A percentile compares a stretch with the other conserved stretches of the same genome.
Conservation (phyloP, 2,888 invertebrate species). For the Eretmocerus hayati region DNA sequence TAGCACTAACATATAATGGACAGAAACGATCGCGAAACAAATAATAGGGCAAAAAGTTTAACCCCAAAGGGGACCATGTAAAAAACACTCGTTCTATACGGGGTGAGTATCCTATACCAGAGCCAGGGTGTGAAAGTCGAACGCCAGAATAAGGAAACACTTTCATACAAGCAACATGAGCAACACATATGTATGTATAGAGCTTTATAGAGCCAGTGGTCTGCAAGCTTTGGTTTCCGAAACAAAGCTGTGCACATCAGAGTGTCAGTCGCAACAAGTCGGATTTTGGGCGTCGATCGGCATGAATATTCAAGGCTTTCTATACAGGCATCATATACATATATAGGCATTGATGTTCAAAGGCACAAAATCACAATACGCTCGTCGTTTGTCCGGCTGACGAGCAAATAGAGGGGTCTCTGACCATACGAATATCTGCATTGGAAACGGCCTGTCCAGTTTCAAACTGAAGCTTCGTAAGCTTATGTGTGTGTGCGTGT, state of each 20-base stretch:
- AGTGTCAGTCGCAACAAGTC: slow-evolving; percentile 49
- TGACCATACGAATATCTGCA: slow-evolving; percentile 29
- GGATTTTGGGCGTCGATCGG: slow-evolving; percentile 15
- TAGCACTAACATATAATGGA: neutral
- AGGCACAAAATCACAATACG: slow-evolving; percentile 46
- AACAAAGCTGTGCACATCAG: slow-evolving; percentile 45
- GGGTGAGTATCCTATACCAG: too few species aligned
- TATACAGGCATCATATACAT: slow-evolving; percentile 27
- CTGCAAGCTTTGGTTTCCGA: slow-evolving; percentile 9
- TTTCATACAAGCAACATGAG: too few species aligned
- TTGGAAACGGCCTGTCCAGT: slow-evolving; percentile 43
- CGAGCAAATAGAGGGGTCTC: slow-evolving; percentile 37
- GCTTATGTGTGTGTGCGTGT: too few species aligned
- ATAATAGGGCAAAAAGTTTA: neutral
- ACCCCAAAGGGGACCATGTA: neutral
- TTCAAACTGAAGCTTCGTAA: too few species aligned
- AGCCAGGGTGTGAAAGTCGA: too few species aligned
- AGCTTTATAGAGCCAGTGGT: too few species aligned
- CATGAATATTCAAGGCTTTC: slow-evolving; percentile 36
- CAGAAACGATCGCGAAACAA: neutral
- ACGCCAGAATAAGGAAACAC: too few species aligned
- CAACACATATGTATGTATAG: too few species aligned
- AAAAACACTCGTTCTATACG: too few species aligned
- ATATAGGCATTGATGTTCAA: too few species aligned
- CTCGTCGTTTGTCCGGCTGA: slow-evolving; percentile 43